Evolutionary conservation across 2,113 vertebrate species (phyloP), one percentile per base, ranked within the genome.

Genomic region (Shinisaurus crocodilurus): DNA sequence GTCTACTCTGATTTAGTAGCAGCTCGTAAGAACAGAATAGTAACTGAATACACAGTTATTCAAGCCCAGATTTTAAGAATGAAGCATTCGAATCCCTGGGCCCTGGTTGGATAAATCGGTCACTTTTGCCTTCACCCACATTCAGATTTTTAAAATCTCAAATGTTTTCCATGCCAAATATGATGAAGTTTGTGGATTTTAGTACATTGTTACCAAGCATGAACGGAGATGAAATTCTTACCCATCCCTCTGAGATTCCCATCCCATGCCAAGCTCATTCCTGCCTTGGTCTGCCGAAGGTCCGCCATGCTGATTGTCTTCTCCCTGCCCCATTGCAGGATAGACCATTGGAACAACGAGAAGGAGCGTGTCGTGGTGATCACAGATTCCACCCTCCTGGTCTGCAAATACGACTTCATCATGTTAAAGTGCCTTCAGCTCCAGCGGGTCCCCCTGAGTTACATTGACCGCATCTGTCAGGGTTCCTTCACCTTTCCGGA

Each of bases 301-400:
- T 27, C 15, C 1, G 0, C 3, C 7, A 2, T 18, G 43, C 8
- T 92, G 93, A 83, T 13, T 8, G 34, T 87, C 48, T 80, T 23
- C 6, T 40, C 88, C 82, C 88, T 20, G 40, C 82, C 15, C 37
- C 5, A 45, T 79, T 94, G 32, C 93, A 98, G 98, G 93, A 96
- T 97, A 77, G 98, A 98, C 93, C 97, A 98, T 91, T 98, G 98
- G 98, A 98, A 98, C 96, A 98, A 98, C 5, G 98, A 98, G 89
- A 97, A 97, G 88, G 98, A 99, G 90, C 97, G 97, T 1, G 75
- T 97, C 0, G 84, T 97, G 76, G 23, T 98, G 29, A 94, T 98
- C 89, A 97, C 97, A 5, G 95, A 97, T 8, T 96, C 92, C 80
- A 96, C 92, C 5, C 96, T 98, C 1, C 95, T 98, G 80, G 82